These are phyloP conservation scores for Elysia chlorotica DNA, from an alignment of 1,140 invertebrate genomes.

Conservation along the genomic window DNA sequence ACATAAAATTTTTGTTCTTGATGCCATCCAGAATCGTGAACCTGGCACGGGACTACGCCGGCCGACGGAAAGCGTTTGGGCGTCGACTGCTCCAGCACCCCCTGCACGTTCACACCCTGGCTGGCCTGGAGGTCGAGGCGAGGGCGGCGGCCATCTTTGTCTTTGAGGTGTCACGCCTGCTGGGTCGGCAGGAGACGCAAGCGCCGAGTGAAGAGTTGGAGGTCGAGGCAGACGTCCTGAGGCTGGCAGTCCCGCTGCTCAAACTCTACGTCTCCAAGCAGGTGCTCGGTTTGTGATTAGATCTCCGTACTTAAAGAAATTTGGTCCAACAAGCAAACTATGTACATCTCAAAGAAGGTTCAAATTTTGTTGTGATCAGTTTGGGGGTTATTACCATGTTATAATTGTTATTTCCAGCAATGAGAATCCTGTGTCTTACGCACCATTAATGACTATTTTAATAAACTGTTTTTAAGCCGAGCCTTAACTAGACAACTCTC, in stretches of 20 bases:
- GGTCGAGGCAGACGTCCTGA: conserved; percentile 51
- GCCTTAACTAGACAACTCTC: too few species aligned
- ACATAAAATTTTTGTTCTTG: too few species aligned
- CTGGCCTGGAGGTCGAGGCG: conserved; percentile 65
- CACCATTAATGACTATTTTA: too few species aligned
- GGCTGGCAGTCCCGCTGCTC: conserved; percentile 66
- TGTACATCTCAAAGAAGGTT: too few species aligned
- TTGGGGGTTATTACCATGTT: too few species aligned
- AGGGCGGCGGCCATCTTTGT: conserved; percentile 56
- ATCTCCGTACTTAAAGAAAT: too few species aligned
- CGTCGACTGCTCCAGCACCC: conserved; percentile 62
- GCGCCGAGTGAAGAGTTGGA: conserved; percentile 59
- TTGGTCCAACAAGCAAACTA: too few species aligned
- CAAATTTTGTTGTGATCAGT: too few species aligned
- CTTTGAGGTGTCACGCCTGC: conserved; percentile 52
- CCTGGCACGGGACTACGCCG: conserved; percentile 67
- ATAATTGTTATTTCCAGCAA: too few species aligned
- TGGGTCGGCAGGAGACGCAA: conserved; percentile 64
- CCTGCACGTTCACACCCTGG: conserved; percentile 67
- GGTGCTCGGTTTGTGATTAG: too few species aligned
- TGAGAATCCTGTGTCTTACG: too few species aligned
- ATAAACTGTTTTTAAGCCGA: not conserved
- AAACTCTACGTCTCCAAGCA: conserved; percentile 70
- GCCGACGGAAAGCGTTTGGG: conserved; percentile 66
- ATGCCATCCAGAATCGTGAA: conserved; percentile 65